Conservation (phyloP, 2,797 vertebrate genomes). For the Manis crassicaudata region DNA sequence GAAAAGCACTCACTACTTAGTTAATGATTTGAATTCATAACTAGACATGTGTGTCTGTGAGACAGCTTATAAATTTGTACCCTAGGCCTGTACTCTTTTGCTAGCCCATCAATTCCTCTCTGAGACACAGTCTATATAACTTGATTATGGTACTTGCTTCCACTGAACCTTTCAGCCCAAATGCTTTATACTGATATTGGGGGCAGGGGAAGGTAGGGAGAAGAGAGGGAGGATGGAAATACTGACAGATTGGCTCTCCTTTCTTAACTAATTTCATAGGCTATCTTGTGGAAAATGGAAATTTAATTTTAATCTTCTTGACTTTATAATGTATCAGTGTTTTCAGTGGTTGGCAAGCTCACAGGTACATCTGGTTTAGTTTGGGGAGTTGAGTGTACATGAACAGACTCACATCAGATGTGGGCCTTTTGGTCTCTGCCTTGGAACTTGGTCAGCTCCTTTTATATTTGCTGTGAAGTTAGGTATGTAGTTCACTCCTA, state of each 20-base stretch:
- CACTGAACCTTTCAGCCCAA: conserved; percentile 61
- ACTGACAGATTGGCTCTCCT: conserved; percentile 2
- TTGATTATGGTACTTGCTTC: conserved; percentile 60
- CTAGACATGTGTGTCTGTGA: not conserved
- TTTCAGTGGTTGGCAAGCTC: not conserved
- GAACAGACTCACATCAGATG: not conserved
- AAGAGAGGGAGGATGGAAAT: not conserved
- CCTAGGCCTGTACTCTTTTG: conserved; percentile 36
- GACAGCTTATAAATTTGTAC: conserved; percentile 39
- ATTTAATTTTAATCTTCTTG: conserved; percentile 54
- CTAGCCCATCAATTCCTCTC: conserved; percentile 56
- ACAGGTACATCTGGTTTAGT: not conserved
- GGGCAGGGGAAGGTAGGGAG: not conserved
- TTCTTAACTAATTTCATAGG: conserved; percentile 59
- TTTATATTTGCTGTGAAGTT: not conserved
- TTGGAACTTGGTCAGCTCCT: not conserved
- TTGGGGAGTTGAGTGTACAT: not conserved
- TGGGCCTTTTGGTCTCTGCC: not conserved
- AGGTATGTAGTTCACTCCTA: not conserved
- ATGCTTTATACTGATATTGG: conserved; percentile 36
- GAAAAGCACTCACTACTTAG: not conserved
- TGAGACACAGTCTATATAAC: conserved; percentile 72
- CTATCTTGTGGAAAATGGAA: conserved; percentile 58
- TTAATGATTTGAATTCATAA: conserved; percentile 51
- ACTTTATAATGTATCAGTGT: not conserved